These are phyloP conservation scores for Pagrus major DNA, from an alignment of 2,113 vertebrate species.

Conservation along the genomic window DNA sequence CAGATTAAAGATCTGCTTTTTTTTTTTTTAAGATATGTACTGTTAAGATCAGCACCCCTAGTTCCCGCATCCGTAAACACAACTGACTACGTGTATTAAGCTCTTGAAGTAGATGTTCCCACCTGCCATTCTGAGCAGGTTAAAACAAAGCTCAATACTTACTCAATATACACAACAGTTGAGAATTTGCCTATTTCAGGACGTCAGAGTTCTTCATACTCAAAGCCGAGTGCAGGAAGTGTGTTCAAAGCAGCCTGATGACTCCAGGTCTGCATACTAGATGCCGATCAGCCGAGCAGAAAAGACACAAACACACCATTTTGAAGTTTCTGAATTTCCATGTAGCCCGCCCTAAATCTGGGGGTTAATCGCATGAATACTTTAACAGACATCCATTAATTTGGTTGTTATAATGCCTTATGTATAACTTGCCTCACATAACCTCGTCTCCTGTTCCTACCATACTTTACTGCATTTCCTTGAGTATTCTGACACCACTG, in stretches of 20 bases:
- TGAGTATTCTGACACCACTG: constrained; percentile 56
- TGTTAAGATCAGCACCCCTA: no score
- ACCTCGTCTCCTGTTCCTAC: constrained; percentile 55
- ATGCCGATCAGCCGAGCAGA: constrained; percentile 52
- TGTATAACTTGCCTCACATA: constrained; percentile 78
- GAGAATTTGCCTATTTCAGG: background rate
- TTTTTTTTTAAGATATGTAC: no score
- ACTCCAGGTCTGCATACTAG: constrained; percentile 35
- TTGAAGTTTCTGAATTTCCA: constrained; percentile 64
- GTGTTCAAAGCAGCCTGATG: constrained; percentile 30
- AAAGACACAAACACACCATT: constrained; percentile 74
- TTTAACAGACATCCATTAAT: constrained; percentile 84
- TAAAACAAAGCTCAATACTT: background rate
- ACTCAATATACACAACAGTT: background rate
- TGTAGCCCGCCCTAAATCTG: constrained; percentile 66
- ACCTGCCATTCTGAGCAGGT: background rate
- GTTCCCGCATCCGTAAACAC: no score
- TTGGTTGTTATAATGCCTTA: constrained; percentile 82
- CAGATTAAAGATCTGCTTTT: no score
- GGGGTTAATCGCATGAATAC: constrained; percentile 80
- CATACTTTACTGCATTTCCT: constrained; percentile 67
- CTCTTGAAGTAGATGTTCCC: background rate
- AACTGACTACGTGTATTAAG: background rate
- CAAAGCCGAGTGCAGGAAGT: constrained; percentile 2
- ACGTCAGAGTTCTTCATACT: background rate